Evolutionary conservation across 1,140 invertebrate species (phyloP).

Genomic region (Theocolax elegans): DNA sequence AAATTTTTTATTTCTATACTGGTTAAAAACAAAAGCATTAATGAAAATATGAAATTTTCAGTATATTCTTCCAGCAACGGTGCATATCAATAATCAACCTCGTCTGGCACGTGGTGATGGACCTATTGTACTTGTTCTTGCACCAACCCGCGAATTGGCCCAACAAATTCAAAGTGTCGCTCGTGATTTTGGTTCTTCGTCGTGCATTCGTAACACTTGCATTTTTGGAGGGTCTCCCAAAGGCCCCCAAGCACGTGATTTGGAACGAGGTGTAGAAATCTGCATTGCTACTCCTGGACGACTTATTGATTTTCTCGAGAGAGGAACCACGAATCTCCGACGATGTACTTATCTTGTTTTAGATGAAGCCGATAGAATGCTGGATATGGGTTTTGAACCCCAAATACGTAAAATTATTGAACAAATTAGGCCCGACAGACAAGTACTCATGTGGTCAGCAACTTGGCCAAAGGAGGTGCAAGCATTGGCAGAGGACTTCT

Average conservation of each 20-base stretch:
- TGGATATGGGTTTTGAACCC: conserved; percentile 98
- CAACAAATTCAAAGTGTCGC: conserved; percentile 98
- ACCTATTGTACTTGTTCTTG: conserved; percentile 91
- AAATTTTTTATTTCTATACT: conserved; percentile 14
- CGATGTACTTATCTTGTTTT: conserved; percentile 95
- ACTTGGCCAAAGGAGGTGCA: conserved; percentile 99
- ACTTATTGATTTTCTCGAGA: conserved; percentile 96
- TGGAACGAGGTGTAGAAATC: conserved; percentile 91
- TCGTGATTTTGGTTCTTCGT: conserved; percentile 85
- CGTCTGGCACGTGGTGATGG: conserved; percentile 83
- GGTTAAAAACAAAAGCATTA: background rate
- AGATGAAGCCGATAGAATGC: conserved; percentile 92
- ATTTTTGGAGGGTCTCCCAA: conserved; percentile 98
- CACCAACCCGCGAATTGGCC: conserved; percentile 95
- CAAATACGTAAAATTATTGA: conserved; percentile 98
- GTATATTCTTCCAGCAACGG: conserved; percentile 84
- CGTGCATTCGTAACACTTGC: conserved; percentile 90
- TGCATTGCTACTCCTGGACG: conserved; percentile 97
- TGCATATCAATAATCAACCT: conserved; percentile 80
- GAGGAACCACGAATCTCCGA: conserved; percentile 87
- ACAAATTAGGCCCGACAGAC: conserved; percentile 93
- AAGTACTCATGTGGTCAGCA: conserved; percentile 99
- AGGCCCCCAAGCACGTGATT: conserved; percentile 90
- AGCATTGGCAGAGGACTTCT: conserved; percentile 92
- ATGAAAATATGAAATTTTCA: conserved; percentile 43